These are phyloP conservation scores for Drosophila pseudotalamancana DNA, from an alignment of 2,888 invertebrate genomes.

Conservation along the genomic window DNA sequence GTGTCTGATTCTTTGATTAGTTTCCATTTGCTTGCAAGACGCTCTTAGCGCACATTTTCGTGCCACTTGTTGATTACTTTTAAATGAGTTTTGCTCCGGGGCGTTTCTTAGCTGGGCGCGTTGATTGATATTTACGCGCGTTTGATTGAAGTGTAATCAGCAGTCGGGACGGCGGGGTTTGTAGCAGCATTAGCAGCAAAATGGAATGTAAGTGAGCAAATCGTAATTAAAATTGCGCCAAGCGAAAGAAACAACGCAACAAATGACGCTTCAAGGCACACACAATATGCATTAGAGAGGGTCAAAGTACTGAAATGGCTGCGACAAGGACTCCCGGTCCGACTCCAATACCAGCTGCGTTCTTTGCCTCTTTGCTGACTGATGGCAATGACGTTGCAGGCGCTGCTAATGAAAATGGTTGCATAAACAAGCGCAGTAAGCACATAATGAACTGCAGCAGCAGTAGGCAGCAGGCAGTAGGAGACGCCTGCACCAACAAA, in stretches of 20 bases:
- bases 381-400: conserved; percentile 68
- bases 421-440: conserved; percentile 67
- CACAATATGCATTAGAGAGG: conserved; percentile 72
- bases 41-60: conserved; percentile 34
- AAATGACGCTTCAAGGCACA: conserved; percentile 68
- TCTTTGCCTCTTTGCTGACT: conserved; percentile 33
- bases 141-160: conserved; percentile 79
- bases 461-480: conserved; percentile 13
- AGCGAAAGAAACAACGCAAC: conserved; percentile 54
- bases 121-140: conserved; percentile 78
- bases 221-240: conserved; percentile 74
- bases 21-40: conserved; percentile 35
- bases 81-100: conserved; percentile 72
- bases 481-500: conserved; percentile 60
- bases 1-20: conserved; percentile 37
- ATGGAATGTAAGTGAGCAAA: conserved; percentile 77
- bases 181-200: conserved; percentile 59
- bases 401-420: conserved; percentile 73
- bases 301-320: conserved; percentile 62
- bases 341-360: conserved; percentile 6
- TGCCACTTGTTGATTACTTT: conserved; percentile 77
- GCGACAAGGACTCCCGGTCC: conserved; percentile 31
- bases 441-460: conserved; percentile 53
- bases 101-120: conserved; percentile 50
- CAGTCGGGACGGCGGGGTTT: conserved; percentile 23